Evolutionary conservation across 1,140 invertebrate species (phyloP).

Genomic region (Drosophila gunungcola): DNA sequence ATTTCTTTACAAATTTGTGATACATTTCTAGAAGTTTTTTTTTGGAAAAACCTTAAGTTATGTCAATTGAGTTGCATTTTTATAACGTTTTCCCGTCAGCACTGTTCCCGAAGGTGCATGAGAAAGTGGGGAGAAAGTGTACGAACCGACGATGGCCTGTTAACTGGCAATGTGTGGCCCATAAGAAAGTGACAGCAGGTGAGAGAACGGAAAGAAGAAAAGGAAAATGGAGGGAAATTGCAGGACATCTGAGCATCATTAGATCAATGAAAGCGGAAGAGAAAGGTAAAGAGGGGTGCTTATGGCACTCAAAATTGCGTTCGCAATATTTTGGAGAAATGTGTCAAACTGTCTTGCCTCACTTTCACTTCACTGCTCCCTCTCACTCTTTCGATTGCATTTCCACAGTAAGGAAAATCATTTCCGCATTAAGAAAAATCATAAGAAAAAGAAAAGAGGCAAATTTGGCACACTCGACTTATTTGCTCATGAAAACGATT

Average conservation of each 20-base stretch:
- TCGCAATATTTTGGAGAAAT: not conserved
- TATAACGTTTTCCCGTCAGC: not conserved
- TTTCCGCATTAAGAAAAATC: not conserved
- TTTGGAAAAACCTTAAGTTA: too few relatives aligned
- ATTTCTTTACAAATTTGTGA: not conserved
- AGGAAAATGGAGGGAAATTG: not conserved
- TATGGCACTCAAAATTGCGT: conserved; percentile 4
- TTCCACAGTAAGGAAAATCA: not conserved
- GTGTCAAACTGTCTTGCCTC: not conserved
- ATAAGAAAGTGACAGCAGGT: conserved; percentile 1
- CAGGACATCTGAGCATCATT: conserved; percentile 4
- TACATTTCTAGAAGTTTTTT: not conserved
- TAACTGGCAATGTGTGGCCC: not conserved
- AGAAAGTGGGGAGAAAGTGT: conserved; percentile 1
- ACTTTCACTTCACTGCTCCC: not conserved
- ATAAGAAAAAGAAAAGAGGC: not conserved
- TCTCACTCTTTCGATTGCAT: not conserved
- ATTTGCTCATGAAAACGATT: not conserved
- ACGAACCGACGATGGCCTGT: not conserved
- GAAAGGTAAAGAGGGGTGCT: not conserved
- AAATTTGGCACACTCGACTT: not conserved
- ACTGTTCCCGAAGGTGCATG: not conserved
- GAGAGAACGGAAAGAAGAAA: not conserved
- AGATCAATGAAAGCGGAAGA: not conserved
- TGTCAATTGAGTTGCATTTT: not conserved